A percentile compares a stretch with the other conserved stretches of the same genome.
phyloP scores from a whole-genome alignment of 1,140 invertebrate species.

The Anagrus nilaparvatae region DNA sequence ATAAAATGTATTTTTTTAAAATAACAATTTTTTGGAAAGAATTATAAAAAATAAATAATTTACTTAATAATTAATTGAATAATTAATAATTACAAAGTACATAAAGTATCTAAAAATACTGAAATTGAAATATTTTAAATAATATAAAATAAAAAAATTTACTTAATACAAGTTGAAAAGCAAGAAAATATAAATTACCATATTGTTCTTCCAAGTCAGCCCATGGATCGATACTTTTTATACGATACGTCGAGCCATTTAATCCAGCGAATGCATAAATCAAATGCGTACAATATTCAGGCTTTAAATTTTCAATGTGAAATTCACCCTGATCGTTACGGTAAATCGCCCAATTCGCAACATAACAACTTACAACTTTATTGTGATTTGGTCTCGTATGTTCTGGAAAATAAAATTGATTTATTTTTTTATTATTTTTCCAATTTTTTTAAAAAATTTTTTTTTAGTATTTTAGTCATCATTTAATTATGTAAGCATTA shows the following conservation, averaged over 20 bases:
- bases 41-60: too few relatives aligned
- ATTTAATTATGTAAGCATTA: too few relatives aligned
- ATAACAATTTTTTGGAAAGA: too few relatives aligned
- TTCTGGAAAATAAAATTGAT: conserved; percentile 15
- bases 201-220: conserved; percentile 65
- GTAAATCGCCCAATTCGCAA: conserved; percentile 69
- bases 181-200: conserved; percentile 34
- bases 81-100: too few relatives aligned
- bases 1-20: too few relatives aligned
- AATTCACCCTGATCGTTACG: conserved; percentile 54
- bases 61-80: too few relatives aligned
- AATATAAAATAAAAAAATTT: neutral
- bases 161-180: conserved; percentile 10
- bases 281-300: conserved; percentile 75
- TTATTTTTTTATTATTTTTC: too few relatives aligned
- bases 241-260: conserved; percentile 50
- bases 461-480: too few relatives aligned
- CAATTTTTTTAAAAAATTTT: too few relatives aligned
- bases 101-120: too few relatives aligned
- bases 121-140: neutral
- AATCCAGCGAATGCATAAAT: conserved; percentile 82
- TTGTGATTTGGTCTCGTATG: conserved; percentile 26
- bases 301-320: conserved; percentile 55
- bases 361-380: conserved; percentile 67
- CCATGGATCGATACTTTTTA: conserved; percentile 60